phyloP scores from a whole-genome alignment of 1,140 invertebrate species.

The Teleogryllus occipitalis region DNA sequence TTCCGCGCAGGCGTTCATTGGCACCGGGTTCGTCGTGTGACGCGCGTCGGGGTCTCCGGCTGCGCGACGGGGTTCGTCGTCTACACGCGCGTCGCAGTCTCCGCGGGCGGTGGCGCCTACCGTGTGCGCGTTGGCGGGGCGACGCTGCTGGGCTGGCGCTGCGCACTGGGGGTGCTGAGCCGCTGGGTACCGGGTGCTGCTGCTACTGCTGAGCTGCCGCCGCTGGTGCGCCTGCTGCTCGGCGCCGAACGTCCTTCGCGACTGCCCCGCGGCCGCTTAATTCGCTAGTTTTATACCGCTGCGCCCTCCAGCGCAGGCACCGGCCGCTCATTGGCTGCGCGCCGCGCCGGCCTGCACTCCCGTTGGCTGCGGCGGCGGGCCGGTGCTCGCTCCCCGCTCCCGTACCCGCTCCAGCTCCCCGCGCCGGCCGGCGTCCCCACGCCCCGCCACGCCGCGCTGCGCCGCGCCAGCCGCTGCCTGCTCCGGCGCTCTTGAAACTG shows the following conservation, averaged over 20 bases:
- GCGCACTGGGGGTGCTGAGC: no score
- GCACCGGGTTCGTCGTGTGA: not conserved
- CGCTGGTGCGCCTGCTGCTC: not conserved
- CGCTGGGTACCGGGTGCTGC: not conserved
- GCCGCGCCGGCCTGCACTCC: not conserved
- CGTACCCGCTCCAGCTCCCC: no score
- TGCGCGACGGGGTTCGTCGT: not conserved
- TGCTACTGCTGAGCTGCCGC: not conserved
- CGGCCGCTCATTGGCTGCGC: not conserved
- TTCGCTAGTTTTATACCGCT: not conserved
- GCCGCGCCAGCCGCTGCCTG: not conserved
- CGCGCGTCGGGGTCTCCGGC: not conserved
- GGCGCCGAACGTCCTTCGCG: not conserved
- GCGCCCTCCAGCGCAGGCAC: not conserved
- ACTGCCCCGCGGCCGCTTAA: not conserved
- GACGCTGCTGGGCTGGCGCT: not conserved
- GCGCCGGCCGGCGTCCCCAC: no score
- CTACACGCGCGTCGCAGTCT: not conserved
- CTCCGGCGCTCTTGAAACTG: constrained; percentile 3
- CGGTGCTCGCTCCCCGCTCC: not conserved
- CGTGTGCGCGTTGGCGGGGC: not conserved
- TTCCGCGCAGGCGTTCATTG: no score
- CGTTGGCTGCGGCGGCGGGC: not conserved
- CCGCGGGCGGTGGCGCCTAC: not conserved
- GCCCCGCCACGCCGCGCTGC: not conserved